These are phyloP conservation scores for Kryptolebias ocellatus DNA, from an alignment of 2,797 vertebrate genomes.

Conservation along the genomic window DNA sequence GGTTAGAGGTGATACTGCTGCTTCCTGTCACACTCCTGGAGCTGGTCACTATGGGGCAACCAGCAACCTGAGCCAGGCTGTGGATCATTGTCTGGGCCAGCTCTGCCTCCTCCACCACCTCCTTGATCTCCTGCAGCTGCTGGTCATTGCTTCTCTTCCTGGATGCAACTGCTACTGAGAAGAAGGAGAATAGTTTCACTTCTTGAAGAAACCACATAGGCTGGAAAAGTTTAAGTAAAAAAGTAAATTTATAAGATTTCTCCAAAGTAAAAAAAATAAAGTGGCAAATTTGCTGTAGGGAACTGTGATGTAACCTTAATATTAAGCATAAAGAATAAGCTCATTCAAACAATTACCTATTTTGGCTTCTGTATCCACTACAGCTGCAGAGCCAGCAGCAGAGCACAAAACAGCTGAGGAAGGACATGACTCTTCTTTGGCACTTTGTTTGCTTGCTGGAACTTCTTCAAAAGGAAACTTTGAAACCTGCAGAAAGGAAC, in stretches of 20 bases:
- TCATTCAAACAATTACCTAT: constrained; percentile 40
- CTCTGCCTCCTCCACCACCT: constrained; percentile 85
- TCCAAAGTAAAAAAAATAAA: not conserved
- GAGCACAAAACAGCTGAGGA: constrained; percentile 33
- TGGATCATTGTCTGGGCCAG: constrained; percentile 81
- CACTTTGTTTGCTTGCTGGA: constrained; percentile 76
- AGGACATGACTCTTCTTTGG: constrained; percentile 73
- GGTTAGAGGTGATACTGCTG: constrained; percentile 72
- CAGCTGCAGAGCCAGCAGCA: constrained; percentile 41
- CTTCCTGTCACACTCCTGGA: constrained; percentile 86
- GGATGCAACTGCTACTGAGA: constrained; percentile 46
- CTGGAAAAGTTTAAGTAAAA: no score
- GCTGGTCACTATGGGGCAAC: constrained; percentile 79
- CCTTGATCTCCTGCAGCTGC: constrained; percentile 83
- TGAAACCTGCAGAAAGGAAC: constrained; percentile 68
- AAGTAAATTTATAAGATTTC: constrained; percentile 25
- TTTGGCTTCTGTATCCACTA: constrained; percentile 48
- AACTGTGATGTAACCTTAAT: not conserved
- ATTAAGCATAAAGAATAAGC: not conserved
- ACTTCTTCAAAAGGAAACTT: constrained; percentile 93
- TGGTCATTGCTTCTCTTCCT: constrained; percentile 81
- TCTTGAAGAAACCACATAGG: constrained; percentile 5
- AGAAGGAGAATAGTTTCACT: constrained; percentile 13
- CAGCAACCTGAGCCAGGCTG: constrained; percentile 80
- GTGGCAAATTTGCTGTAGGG: not conserved